Percentiles rank a stretch among this genome's conserved stretches.
Conservation (phyloP, 2,797 vertebrate species). For the Enteromius viviparus region DNA sequence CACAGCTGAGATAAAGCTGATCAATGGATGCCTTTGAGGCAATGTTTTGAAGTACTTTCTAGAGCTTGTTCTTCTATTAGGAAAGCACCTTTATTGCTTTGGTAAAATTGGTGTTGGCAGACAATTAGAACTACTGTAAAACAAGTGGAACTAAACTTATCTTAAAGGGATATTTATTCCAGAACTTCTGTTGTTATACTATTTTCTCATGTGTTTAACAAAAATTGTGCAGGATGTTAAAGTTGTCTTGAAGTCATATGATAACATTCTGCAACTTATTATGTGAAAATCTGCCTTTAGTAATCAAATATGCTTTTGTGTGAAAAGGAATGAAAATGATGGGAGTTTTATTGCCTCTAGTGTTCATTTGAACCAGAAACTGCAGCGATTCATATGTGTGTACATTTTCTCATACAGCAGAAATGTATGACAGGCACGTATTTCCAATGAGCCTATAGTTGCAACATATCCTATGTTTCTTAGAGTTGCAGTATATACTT, state of each 20-base stretch:
- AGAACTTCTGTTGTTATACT: not conserved
- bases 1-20: slow-evolving; percentile 9
- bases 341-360: too few species aligned
- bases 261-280: too few species aligned
- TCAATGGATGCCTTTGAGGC: slow-evolving; percentile 22
- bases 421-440: too few species aligned
- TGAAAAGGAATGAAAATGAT: too few species aligned
- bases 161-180: not conserved
- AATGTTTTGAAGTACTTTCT: slow-evolving; percentile 2
- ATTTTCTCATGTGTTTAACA: not conserved
- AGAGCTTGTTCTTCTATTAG: slow-evolving; percentile 22
- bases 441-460: too few species aligned
- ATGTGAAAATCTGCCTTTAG: too few species aligned
- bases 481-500: not conserved
- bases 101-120: not conserved
- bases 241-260: too few species aligned
- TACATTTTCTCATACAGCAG: too few species aligned
- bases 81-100: slow-evolving; percentile 5
- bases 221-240: not conserved
- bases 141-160: not conserved
- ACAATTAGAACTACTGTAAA: not conserved
- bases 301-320: too few species aligned
- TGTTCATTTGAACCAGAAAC: too few species aligned
- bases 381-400: too few species aligned
- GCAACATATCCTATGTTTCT: not conserved